Percentiles rank a stretch among this genome's conserved stretches.
phyloP scores from a whole-genome alignment of 37 sponge, comb jelly and placozoan genomes.

The Axinella damicornis region DNA sequence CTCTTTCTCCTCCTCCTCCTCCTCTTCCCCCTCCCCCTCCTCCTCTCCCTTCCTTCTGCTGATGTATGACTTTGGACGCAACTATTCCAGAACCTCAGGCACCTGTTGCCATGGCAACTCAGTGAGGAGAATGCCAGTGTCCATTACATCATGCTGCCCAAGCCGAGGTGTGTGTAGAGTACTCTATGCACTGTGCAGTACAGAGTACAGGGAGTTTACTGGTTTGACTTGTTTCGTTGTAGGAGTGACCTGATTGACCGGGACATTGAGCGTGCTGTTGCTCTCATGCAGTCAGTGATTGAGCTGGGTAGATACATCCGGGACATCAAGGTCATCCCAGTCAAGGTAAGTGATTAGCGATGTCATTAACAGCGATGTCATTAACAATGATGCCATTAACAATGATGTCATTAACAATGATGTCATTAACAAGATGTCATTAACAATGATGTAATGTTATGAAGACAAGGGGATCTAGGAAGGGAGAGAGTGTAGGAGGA shows the following conservation, averaged over 20 bases:
- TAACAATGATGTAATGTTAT: too few species aligned
- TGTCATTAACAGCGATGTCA: too few species aligned
- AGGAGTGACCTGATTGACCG: conserved; percentile 82
- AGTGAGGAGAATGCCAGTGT: conserved; percentile 73
- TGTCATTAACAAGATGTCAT: too few species aligned
- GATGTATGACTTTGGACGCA: neutral
- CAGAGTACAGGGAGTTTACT: too few species aligned
- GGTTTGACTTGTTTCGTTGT: conserved; percentile 12
- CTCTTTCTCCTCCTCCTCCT: neutral
- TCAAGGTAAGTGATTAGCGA: conserved; percentile 75
- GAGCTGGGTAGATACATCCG: conserved; percentile 90
- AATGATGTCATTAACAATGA: too few species aligned
- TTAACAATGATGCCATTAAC: too few species aligned
- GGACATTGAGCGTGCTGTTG: conserved; percentile 82
- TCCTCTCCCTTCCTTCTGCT: neutral
- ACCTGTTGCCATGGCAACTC: conserved; percentile 45
- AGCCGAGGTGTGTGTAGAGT: conserved; percentile 55
- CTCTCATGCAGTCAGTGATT: conserved; percentile 92
- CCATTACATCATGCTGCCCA: conserved; percentile 89
- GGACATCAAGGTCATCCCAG: conserved; percentile 90
- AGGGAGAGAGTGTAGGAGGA: too few species aligned
- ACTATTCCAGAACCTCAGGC: conserved; percentile 46
- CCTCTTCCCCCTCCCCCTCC: neutral
- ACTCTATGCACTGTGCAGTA: too few species aligned
- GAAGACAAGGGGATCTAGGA: too few species aligned